Percentiles rank a stretch among this genome's conserved stretches.
Conservation (phyloP, 2,113 vertebrate genomes). For the Vidua macroura region DNA sequence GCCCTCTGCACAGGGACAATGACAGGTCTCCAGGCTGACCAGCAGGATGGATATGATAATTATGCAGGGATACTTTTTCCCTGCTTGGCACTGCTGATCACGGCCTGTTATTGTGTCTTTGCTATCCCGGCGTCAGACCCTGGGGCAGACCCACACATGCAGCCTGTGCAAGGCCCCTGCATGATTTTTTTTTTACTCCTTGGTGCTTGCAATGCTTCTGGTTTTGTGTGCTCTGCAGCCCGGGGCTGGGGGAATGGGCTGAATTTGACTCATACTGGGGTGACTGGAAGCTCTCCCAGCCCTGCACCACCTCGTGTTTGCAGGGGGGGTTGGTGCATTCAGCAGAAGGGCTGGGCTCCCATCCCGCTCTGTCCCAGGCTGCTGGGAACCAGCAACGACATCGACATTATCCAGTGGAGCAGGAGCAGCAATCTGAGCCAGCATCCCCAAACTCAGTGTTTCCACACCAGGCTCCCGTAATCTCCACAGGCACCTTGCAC, state of each 20-base stretch:
- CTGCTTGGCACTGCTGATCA: conserved; percentile 22
- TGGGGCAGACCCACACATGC: not conserved
- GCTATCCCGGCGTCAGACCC: not conserved
- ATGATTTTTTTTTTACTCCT: accelerated
- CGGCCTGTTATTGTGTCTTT: conserved; percentile 10
- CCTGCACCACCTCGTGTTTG: accelerated
- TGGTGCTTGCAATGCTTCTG: not conserved
- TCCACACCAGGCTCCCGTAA: not conserved
- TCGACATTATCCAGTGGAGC: not conserved
- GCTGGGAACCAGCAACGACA: not conserved
- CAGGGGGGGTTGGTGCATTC: not conserved
- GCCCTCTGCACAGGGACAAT: conserved; percentile 62
- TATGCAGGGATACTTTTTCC: conserved; percentile 66
- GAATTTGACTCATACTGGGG: not conserved
- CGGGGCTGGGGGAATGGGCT: not conserved
- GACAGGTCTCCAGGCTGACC: conserved; percentile 62
- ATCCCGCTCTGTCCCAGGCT: not conserved
- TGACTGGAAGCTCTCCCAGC: not conserved
- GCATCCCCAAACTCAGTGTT: not conserved
- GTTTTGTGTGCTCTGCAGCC: not conserved
- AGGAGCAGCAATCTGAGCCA: accelerated
- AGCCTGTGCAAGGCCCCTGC: not conserved
- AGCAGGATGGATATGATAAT: conserved; percentile 64
- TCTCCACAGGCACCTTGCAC: not conserved
- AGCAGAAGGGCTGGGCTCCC: not conserved